A percentile compares a stretch with the other conserved stretches of the same genome.
Conservation (phyloP, 2,113 vertebrate species). For the Aptenodytes forsteri region DNA sequence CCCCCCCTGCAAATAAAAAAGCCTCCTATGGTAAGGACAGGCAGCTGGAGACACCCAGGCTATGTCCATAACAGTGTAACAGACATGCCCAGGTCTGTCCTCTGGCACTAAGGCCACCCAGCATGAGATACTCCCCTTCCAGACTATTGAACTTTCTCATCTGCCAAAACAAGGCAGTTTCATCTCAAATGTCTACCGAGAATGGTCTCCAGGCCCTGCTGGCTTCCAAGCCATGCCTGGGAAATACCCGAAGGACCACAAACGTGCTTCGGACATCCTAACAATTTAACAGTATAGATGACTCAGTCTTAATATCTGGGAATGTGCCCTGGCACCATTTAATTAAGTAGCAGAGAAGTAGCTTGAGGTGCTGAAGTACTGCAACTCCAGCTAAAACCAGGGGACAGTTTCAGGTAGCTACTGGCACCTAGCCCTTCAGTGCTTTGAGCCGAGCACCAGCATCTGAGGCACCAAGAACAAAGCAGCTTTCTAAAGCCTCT, state of each 20-base stretch:
- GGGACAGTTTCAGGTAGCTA: not conserved
- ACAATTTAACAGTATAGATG: not conserved
- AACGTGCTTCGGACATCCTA: not conserved
- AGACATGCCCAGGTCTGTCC: not conserved
- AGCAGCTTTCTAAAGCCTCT: not conserved
- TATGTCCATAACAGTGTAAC: not conserved
- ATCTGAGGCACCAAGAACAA: not conserved
- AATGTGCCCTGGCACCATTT: slow-evolving; percentile 3
- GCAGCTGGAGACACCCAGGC: not conserved
- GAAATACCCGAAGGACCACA: slow-evolving; percentile 39
- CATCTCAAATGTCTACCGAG: not conserved
- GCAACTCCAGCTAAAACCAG: not conserved
- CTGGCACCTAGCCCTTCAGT: not conserved
- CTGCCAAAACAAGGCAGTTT: not conserved
- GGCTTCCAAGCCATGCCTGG: not conserved
- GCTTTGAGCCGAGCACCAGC: not conserved
- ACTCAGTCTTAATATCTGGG: not conserved
- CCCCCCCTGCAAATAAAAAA: not conserved
- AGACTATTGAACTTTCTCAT: not conserved
- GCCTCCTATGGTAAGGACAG: not conserved
- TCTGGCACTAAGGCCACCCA: not conserved
- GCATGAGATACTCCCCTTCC: not conserved
- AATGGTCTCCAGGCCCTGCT: not conserved
- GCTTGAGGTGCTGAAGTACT: not conserved
- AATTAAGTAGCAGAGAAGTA: not conserved